phyloP scores from a whole-genome alignment of 35 echinoderm and acorn worm genomes.

The Stichopus chloronotus region DNA sequence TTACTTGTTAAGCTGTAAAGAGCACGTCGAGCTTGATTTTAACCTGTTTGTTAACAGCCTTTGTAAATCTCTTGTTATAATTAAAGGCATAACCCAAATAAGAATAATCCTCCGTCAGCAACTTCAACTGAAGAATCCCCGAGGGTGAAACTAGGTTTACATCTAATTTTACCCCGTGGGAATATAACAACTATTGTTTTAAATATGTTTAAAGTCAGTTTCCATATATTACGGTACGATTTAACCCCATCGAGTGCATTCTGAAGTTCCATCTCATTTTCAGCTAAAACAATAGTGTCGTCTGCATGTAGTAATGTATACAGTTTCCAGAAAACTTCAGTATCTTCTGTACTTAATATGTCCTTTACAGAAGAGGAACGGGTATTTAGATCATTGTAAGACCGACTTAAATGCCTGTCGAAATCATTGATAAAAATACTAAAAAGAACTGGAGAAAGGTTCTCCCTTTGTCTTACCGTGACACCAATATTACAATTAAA shows the following conservation, averaged over 20 bases:
- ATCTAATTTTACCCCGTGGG: constrained; percentile 41
- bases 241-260: constrained; percentile 18
- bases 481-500: constrained; percentile 22
- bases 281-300: constrained; percentile 13
- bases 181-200: constrained; percentile 51
- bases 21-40: neutral
- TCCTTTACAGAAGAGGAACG: neutral
- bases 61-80: neutral
- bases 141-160: neutral
- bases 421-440: neutral
- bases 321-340: constrained; percentile 3
- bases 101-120: constrained; percentile 27
- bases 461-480: constrained; percentile 30
- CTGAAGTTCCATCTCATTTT: constrained; percentile 15
- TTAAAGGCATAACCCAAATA: constrained; percentile 15
- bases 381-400: neutral
- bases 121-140: constrained; percentile 11
- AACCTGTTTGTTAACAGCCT: constrained; percentile 15
- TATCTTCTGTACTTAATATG: neutral
- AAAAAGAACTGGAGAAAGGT: constrained; percentile 11
- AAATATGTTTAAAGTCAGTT: neutral
- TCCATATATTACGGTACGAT: neutral
- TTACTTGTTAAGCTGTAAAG: neutral
- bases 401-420: neutral
- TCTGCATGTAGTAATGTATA: constrained; percentile 27